Conservation (phyloP, 2,888 invertebrate genomes). For the Barypeithes pellucidus region DNA sequence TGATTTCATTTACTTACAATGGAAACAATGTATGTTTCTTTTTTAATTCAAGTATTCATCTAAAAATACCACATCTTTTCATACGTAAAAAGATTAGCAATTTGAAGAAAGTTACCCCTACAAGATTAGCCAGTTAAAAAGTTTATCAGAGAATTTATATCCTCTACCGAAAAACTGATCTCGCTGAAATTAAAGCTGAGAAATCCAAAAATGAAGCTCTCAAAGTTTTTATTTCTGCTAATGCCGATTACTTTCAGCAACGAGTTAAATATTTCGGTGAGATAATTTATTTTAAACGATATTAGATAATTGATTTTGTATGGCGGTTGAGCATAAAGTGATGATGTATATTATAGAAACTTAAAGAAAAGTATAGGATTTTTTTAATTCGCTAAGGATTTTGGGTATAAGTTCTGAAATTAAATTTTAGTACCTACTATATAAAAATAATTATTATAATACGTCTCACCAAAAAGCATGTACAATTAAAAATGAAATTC, state of each 20-base stretch:
- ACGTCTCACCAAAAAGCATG: too few relatives aligned
- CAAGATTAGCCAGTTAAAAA: slow-evolving; percentile 48
- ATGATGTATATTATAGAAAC: too few relatives aligned
- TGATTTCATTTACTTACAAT: too few relatives aligned
- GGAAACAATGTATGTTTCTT: not conserved
- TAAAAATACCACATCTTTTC: slow-evolving; percentile 2
- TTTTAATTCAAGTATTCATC: not conserved
- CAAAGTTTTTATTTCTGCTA: slow-evolving; percentile 35
- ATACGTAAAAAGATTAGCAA: slow-evolving; percentile 16
- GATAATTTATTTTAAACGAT: not conserved
- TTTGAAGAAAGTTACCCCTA: slow-evolving; percentile 32
- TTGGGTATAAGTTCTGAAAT: too few relatives aligned
- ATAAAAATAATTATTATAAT: too few relatives aligned
- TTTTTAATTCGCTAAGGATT: too few relatives aligned
- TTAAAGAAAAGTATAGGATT: too few relatives aligned
- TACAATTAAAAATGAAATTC: too few relatives aligned
- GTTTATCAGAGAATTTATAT: slow-evolving; percentile 49
- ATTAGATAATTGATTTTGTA: too few relatives aligned
- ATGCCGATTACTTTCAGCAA: slow-evolving; percentile 33
- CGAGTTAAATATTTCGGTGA: slow-evolving; percentile 16
- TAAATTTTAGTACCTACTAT: too few relatives aligned
- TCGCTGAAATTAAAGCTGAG: slow-evolving; percentile 40
- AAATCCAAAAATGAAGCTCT: slow-evolving; percentile 45
- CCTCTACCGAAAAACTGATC: slow-evolving; percentile 38
- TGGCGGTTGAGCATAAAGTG: too few relatives aligned